These are phyloP conservation scores for Hydraecia micacea DNA, from an alignment of 2,888 invertebrate species.

Conservation along the genomic window DNA sequence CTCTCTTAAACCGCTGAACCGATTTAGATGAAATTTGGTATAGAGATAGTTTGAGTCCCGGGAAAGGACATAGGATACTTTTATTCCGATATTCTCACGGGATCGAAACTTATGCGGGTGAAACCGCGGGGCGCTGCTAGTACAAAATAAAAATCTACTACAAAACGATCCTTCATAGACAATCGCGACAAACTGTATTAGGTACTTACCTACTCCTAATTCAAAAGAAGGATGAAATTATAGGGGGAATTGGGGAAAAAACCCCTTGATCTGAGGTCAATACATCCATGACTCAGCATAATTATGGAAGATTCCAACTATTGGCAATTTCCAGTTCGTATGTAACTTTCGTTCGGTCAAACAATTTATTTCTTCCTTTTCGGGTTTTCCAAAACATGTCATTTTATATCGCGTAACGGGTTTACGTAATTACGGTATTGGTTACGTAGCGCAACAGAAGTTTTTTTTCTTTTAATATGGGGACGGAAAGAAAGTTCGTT, in stretches of 20 bases:
- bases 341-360: slow-evolving; percentile 21
- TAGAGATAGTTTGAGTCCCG: no score
- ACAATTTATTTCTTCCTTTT: slow-evolving; percentile 5
- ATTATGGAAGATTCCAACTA: slow-evolving; percentile 37
- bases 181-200: slow-evolving; percentile 5
- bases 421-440: slow-evolving; percentile 8
- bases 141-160: background rate
- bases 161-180: no score
- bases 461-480: background rate
- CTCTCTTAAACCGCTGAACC: no score
- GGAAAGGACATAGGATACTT: no score
- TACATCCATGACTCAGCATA: slow-evolving; percentile 49
- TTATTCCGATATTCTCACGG: no score
- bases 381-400: slow-evolving; percentile 19
- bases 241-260: slow-evolving; percentile 2
- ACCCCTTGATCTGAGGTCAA: background rate
- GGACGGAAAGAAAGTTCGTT: background rate
- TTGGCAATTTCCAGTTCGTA: background rate
- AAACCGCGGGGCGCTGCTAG: no score
- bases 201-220: slow-evolving; percentile 10
- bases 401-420: slow-evolving; percentile 4
- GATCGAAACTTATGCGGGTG: no score
- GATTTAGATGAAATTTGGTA: no score
- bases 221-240: slow-evolving; percentile 32
- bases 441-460: background rate